Evolutionary conservation across 2,888 invertebrate genomes (phyloP).

Genomic region (Parthenolecanium corni): DNA sequence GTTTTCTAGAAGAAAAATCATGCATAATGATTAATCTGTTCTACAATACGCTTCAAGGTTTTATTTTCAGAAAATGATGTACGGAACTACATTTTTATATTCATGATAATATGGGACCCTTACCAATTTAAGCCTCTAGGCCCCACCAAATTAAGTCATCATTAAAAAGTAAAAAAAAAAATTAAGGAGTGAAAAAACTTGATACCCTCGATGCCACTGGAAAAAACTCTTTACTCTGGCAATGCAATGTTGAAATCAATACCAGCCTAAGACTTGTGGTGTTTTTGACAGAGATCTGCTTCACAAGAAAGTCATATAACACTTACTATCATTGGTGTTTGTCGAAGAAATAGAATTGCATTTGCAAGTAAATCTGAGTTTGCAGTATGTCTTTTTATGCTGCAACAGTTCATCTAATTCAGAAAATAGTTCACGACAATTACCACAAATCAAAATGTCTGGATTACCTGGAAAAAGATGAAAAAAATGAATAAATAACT

Average conservation of each 20-base stretch:
- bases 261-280: no score
- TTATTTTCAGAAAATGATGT: background rate
- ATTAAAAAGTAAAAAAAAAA: no score
- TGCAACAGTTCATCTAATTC: conserved; percentile 57
- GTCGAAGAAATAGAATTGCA: conserved; percentile 44
- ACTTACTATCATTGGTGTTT: conserved; percentile 25
- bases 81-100: background rate
- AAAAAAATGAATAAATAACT: background rate
- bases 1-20: conserved; percentile 15
- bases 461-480: conserved; percentile 47
- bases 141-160: no score
- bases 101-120: background rate
- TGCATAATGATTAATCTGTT: background rate
- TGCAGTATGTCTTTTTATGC: conserved; percentile 61
- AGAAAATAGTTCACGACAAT: conserved; percentile 60
- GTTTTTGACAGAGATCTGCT: no score
- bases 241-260: no score
- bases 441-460: conserved; percentile 64
- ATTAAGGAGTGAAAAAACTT: no score
- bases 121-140: no score
- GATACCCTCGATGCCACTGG: no score
- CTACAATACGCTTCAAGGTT: background rate
- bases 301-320: no score
- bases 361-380: conserved; percentile 57
- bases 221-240: no score